Conservation (phyloP, 2,888 invertebrate species). For the Hypomecis atomaria region DNA sequence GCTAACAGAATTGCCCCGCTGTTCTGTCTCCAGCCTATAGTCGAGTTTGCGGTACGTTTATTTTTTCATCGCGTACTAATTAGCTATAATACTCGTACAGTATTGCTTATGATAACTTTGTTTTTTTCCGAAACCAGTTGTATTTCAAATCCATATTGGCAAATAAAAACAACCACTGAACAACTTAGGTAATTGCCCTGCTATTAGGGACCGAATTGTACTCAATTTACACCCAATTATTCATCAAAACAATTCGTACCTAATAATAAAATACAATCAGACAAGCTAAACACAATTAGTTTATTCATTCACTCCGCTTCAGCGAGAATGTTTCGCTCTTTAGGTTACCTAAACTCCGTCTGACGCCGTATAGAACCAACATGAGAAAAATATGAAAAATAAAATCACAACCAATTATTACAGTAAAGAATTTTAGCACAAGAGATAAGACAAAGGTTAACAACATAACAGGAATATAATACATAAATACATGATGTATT, state of each 20-base stretch:
- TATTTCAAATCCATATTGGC: no score
- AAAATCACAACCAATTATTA: no score
- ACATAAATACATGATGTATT: no score
- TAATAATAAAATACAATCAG: conserved; percentile 14
- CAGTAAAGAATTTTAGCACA: no score
- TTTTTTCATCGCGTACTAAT: no score
- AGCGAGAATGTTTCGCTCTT: neutral
- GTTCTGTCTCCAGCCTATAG: no score
- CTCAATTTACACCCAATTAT: conserved; percentile 18
- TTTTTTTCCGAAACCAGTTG: neutral
- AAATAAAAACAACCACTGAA: neutral
- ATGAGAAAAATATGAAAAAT: no score
- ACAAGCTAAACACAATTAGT: conserved; percentile 12
- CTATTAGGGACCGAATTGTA: neutral
- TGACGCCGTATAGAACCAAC: neutral
- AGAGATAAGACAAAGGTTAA: no score
- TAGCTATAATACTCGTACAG: no score
- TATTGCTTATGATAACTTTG: neutral
- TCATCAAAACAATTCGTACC: neutral
- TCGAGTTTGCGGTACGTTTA: no score
- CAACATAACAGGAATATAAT: no score
- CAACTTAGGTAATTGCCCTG: neutral
- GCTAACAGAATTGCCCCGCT: no score
- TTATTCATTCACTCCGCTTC: conserved; percentile 14
- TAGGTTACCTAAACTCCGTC: neutral